Base-by-base conservation (phyloP, 2,888 invertebrate genomes). In the Ormyrus pomaceus region DNA sequence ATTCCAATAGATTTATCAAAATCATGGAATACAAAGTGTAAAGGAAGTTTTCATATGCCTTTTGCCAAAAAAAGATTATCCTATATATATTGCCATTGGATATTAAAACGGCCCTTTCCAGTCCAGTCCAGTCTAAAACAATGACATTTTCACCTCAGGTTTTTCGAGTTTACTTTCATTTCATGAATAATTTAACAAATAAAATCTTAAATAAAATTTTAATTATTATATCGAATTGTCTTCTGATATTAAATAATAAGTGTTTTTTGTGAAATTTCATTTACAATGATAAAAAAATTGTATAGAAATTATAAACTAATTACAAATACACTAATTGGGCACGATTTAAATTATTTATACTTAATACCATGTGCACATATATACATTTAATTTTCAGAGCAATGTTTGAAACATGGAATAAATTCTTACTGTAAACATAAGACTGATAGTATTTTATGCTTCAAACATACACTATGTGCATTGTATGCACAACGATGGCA, bases 391-490 rank as follows among this genome's bases (percentile, higher is more conserved):
- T 78, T 82, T 72, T 58, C 79, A 81, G 79, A 79, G 81, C 74
- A 79, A 73, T 83, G 71, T 80, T 83, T 82, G 79, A 82, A 84
- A 77, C 48, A 64, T 71, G 8, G 72, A 72, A 79, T 58, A 77
- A 72, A 68, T 48, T 69, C 34, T 56, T 72, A 77, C 19, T 69
- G 65, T 9, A 50, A 76, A 80, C 55, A 76, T 51, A 80, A 80
- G 51, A 70, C 68, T 58, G 45, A 62, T 78, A 58, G 58, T 75
- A 59, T 77, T 71, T 73, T 8, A 83, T 73, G 71, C 68, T 84
- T 83, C 79, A 82, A 86, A 85, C 83, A 84, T 82, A 83, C 83
- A 85, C 82, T 81, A 82, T 74, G 83, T 81, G 77, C 79, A 81
- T 77, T 76, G 53, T 59, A 82, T 76, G 71, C 69, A 79, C 72